phyloP scores from a whole-genome alignment of 2,888 invertebrate species.

The Heliconius charithonia region DNA sequence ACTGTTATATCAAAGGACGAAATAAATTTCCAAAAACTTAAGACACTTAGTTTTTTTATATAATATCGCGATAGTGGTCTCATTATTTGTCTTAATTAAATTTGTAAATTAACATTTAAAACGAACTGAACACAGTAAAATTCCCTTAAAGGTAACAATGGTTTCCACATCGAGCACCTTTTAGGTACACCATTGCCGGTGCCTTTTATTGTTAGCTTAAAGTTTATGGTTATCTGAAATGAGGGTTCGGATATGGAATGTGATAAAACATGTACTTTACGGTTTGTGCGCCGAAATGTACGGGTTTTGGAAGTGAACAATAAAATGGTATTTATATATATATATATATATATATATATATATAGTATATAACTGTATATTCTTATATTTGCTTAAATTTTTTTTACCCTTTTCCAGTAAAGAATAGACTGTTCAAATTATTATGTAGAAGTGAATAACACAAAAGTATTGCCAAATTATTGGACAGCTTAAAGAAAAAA shows the following conservation, averaged over 20 bases:
- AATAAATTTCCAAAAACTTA: no score
- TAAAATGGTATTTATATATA: not conserved
- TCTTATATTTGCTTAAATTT: no score
- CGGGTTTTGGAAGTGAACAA: not conserved
- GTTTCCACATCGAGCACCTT: constrained; percentile 24
- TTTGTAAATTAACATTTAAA: not conserved
- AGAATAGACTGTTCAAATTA: no score
- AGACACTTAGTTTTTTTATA: no score
- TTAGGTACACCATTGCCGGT: constrained; percentile 20
- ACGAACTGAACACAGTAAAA: constrained; percentile 12
- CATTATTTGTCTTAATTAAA: not conserved
- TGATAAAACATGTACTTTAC: constrained; percentile 31
- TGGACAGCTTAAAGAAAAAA: no score
- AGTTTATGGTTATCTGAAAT: constrained; percentile 36
- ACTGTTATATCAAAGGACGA: no score
- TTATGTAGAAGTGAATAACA: no score
- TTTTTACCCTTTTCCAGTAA: not conserved
- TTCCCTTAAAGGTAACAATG: constrained; percentile 23
- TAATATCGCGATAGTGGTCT: not conserved
- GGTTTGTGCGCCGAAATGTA: constrained; percentile 9
- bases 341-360: no score
- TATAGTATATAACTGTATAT: not conserved
- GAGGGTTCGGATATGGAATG: constrained; percentile 18
- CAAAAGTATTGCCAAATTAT: no score
- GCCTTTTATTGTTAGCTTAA: constrained; percentile 29